A percentile compares a stretch with the other conserved stretches of the same genome.
phyloP scores from a whole-genome alignment of 2,113 vertebrate species.

The Turnix velox region DNA sequence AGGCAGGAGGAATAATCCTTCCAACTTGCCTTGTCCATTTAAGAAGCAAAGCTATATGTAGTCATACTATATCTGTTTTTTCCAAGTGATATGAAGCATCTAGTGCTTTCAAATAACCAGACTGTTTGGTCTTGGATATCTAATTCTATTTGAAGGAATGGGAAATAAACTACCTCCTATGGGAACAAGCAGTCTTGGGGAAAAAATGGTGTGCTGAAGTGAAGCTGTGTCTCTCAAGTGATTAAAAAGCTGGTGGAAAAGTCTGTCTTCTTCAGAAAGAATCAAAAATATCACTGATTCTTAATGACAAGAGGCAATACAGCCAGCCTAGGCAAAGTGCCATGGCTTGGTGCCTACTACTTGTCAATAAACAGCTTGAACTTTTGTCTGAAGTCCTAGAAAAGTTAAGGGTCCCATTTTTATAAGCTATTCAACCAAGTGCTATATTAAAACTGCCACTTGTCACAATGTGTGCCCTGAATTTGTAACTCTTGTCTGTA shows the following conservation, averaged over 20 bases:
- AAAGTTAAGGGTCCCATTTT: not conserved
- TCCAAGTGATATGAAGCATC: not conserved
- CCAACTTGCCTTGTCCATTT: not conserved
- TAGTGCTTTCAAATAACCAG: not conserved
- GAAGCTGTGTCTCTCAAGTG: not conserved
- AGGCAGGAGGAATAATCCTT: not conserved
- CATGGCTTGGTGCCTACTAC: not conserved
- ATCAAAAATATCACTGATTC: not conserved
- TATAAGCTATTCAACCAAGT: not conserved
- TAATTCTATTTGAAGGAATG: not conserved
- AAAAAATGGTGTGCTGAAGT: not conserved
- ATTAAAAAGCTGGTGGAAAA: not conserved
- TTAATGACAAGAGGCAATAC: accelerated
- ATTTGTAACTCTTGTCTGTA: not conserved
- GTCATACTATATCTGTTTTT: not conserved
- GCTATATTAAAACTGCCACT: not conserved
- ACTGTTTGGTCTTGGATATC: not conserved
- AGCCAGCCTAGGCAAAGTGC: not conserved
- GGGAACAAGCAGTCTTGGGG: not conserved
- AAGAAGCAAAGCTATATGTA: not conserved
- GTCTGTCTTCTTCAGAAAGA: not conserved
- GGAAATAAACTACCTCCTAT: not conserved
- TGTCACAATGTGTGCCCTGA: not conserved
- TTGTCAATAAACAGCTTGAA: not conserved
- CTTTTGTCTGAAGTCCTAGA: not conserved